Percentiles rank a stretch among this genome's conserved stretches.
Conservation (phyloP, 2,797 vertebrate species). For the Sebastes baramenuke region DNA sequence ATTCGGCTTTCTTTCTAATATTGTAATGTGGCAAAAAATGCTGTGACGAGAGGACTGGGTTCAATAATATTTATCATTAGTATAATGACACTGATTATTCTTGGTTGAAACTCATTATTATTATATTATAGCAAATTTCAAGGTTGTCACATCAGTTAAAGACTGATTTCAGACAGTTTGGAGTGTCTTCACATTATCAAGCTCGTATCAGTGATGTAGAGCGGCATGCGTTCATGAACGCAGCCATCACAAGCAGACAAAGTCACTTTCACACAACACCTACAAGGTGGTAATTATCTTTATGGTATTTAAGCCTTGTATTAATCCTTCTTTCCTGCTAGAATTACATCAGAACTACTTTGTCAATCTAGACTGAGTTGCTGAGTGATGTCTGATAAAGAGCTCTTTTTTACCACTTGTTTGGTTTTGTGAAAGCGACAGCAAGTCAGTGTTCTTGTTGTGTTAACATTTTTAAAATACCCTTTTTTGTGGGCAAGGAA, state of each 20-base stretch:
- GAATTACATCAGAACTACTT: not conserved
- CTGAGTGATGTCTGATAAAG: not conserved
- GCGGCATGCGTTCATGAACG: not conserved
- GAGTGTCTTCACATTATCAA: not conserved
- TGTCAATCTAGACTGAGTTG: not conserved
- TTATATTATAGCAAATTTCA: not conserved
- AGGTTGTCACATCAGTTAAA: not conserved
- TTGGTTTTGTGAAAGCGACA: not conserved
- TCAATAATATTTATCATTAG: not conserved
- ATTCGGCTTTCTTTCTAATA: not conserved
- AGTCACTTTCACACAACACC: not conserved
- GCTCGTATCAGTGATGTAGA: not conserved
- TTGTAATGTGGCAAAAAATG: not conserved
- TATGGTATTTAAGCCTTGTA: not conserved
- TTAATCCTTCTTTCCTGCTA: not conserved
- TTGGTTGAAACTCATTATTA: not conserved
- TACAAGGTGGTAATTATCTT: not conserved
- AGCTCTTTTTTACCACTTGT: not conserved
- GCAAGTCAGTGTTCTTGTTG: not conserved
- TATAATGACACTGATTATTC: not conserved
- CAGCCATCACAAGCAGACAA: not conserved
- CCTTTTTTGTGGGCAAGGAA: not conserved
- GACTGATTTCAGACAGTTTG: not conserved
- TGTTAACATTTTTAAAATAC: not conserved
- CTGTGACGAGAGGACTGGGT: not conserved